Evolutionary conservation across 2,888 invertebrate genomes (phyloP), one percentile per base, ranked within the genome.

Genomic region (Formica aserva): DNA sequence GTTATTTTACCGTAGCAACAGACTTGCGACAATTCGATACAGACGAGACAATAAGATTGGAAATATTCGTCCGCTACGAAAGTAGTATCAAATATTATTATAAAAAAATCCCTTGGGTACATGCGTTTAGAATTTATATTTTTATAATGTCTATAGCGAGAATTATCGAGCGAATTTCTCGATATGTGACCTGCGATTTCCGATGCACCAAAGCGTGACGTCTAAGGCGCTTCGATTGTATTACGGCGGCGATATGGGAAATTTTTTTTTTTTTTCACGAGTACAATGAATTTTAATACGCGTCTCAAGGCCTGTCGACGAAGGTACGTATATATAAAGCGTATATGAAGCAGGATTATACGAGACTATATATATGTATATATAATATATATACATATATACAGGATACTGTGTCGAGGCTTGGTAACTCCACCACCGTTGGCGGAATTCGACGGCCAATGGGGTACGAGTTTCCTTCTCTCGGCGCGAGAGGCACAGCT

Each of bases 351-450:
- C 45, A 11, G 60, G 60, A 78, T 71, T 63, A 66, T 5, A 45
- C 48, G 29, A 52, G 65, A 63, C 55, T 38, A n/a, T 48, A 48
- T 48, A 48, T 48, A 48, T 48, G 6, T 48, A 1, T 48, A 60
- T 29, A 18, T 48, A 48, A 18, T 48, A 48, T 48, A 5, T 48
- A 48, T 48, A 48, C 6, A 18, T 8, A 48, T 45, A 65, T 80
- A 55, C 13, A 63, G 76, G 85, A 87, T 85, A 89, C 87, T 88
- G 93, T 90, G 90, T 91, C 92, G 93, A 96, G 97, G 96, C 95
- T 95, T 97, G 97, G 97, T 97, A 97, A 97, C 97, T 97, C 97
- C 97, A 97, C 97, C 97, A 97, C 97, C 97, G 97, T 97, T 97
- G 97, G 97, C 97, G 95, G 95, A 93, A 92, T 94, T 89, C 92